These are phyloP conservation scores for Umimayanthus chanpuru DNA, from an alignment of 92 coral and sea anemone genomes.

Conservation along the genomic window DNA sequence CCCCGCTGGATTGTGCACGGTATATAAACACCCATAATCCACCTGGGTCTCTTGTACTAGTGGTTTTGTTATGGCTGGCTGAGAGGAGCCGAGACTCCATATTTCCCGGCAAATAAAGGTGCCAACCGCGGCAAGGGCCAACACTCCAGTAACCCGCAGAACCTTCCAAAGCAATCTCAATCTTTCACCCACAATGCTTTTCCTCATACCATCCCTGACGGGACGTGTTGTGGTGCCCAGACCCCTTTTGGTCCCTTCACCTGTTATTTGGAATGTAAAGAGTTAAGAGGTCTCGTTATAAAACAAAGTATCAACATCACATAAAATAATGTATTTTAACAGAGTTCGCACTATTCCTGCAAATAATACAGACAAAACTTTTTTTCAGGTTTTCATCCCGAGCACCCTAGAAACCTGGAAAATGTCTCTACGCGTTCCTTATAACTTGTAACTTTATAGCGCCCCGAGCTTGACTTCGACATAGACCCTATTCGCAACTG, in stretches of 20 bases:
- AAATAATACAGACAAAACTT: too few species aligned
- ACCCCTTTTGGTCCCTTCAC: neutral
- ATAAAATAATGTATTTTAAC: too few species aligned
- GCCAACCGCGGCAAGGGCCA: constrained; percentile 42
- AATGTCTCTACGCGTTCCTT: too few species aligned
- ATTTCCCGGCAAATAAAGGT: constrained; percentile 52
- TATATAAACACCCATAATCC: constrained; percentile 81
- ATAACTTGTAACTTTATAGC: too few species aligned
- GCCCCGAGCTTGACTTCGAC: too few species aligned
- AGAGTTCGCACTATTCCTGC: too few species aligned
- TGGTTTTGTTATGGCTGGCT: constrained; percentile 26
- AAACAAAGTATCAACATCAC: neutral
- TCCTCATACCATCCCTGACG: constrained; percentile 41
- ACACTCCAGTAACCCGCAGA: constrained; percentile 3
- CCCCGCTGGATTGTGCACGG: constrained; percentile 66
- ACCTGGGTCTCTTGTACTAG: constrained; percentile 41
- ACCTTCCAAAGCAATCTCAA: constrained; percentile 16
- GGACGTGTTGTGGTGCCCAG: neutral
- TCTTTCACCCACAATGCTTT: constrained; percentile 32
- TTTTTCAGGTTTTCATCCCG: too few species aligned
- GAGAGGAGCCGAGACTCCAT: constrained; percentile 31
- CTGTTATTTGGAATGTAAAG: neutral
- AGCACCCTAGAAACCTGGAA: too few species aligned
- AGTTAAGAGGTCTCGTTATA: neutral
- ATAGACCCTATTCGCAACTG: too few species aligned